Evolutionary conservation across 2,888 invertebrate species (phyloP).

Genomic region (Lasioglossum villosulum): DNA sequence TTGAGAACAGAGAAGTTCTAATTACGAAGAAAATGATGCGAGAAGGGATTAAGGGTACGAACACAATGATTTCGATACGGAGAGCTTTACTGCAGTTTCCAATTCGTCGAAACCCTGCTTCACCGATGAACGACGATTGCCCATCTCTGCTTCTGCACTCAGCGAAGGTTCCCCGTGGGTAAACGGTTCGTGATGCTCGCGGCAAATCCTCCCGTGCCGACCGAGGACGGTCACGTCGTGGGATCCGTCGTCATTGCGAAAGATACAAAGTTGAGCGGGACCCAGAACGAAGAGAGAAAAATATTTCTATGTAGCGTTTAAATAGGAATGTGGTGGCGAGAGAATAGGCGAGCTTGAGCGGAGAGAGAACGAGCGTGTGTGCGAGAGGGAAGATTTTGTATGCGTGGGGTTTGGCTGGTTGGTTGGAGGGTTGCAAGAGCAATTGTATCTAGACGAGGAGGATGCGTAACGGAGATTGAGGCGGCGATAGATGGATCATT

Average conservation of each 20-base stretch:
- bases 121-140: neutral
- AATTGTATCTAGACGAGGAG: constrained; percentile 39
- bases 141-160: neutral
- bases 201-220: constrained; percentile 47
- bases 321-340: constrained; percentile 42
- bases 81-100: too few species aligned
- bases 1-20: too few species aligned
- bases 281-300: constrained; percentile 76
- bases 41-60: neutral
- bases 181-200: constrained; percentile 25
- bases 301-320: constrained; percentile 75
- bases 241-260: constrained; percentile 69
- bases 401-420: constrained; percentile 50
- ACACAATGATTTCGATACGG: neutral
- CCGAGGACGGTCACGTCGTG: constrained; percentile 65
- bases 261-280: constrained; percentile 79
- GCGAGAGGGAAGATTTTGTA: constrained; percentile 41
- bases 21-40: neutral
- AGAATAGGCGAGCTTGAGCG: constrained; percentile 42
- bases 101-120: neutral
- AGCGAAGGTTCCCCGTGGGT: neutral
- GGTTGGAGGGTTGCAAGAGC: constrained; percentile 10
- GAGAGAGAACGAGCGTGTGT: constrained; percentile 35
- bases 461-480: constrained; percentile 28
- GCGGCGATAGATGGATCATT: constrained; percentile 65